These are phyloP conservation scores for Labeo calbasu DNA, from an alignment of 2,797 vertebrate species.

Conservation along the genomic window DNA sequence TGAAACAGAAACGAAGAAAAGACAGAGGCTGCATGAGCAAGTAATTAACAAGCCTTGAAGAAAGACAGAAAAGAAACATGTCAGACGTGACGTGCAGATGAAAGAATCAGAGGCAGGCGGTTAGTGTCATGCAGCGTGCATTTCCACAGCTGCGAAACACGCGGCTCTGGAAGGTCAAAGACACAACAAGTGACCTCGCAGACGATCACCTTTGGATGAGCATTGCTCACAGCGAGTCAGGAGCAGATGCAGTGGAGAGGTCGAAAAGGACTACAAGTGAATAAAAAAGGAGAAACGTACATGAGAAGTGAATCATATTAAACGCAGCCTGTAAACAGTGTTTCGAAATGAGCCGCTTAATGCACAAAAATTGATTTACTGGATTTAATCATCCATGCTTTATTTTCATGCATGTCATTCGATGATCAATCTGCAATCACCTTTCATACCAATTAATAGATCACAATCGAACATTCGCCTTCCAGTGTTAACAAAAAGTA, in stretches of 20 bases:
- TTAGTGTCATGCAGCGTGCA: slow-evolving; percentile 3
- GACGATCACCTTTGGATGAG: slow-evolving; percentile 86
- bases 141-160: slow-evolving; percentile 18
- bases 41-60: slow-evolving; percentile 27
- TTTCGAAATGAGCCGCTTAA: not conserved
- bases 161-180: not conserved
- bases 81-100: slow-evolving; percentile 40
- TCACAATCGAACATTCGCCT: slow-evolving; percentile 3
- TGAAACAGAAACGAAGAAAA: slow-evolving; percentile 78
- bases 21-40: slow-evolving; percentile 43
- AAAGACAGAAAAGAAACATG: slow-evolving; percentile 40
- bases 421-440: not conserved
- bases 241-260: slow-evolving; percentile 80
- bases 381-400: not conserved
- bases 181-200: slow-evolving; percentile 71
- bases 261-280: slow-evolving; percentile 83
- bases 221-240: slow-evolving; percentile 86
- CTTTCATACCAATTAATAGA: slow-evolving; percentile 3
- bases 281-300: slow-evolving; percentile 64
- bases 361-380: slow-evolving; percentile 8
- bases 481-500: slow-evolving; percentile 54
- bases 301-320: slow-evolving; percentile 52
- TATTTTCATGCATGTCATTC: not conserved
- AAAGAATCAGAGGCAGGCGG: slow-evolving; percentile 6
- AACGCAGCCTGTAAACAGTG: slow-evolving; percentile 17